Conservation (phyloP, 2,113 vertebrate genomes). For the Hypanus sabinus region DNA sequence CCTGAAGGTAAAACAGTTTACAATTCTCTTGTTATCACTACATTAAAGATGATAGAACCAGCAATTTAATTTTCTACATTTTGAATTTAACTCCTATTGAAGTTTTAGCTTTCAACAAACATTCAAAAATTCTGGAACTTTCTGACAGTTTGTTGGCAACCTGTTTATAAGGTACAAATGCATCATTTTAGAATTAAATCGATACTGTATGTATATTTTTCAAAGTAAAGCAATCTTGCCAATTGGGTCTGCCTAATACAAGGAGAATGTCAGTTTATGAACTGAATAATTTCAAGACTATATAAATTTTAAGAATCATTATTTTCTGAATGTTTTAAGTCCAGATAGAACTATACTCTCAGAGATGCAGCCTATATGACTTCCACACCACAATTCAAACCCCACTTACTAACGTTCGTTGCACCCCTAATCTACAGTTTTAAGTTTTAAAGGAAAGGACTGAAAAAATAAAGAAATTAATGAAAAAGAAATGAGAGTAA, state of each 20-base stretch:
- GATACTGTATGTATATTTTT: background rate
- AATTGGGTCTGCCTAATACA: background rate
- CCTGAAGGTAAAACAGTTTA: background rate
- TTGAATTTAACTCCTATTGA: background rate
- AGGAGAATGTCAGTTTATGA: background rate
- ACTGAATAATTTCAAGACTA: background rate
- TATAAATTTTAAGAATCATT: background rate
- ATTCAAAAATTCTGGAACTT: background rate
- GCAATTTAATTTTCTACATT: background rate
- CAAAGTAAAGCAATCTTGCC: background rate
- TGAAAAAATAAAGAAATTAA: constrained; percentile 44
- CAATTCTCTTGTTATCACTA: background rate
- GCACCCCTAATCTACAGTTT: constrained; percentile 44
- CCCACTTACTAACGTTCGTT: constrained; percentile 54
- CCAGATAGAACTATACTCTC: background rate
- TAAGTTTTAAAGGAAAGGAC: constrained; percentile 37
- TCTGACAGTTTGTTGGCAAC: background rate
- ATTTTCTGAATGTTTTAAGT: background rate
- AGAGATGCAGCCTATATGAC: background rate
- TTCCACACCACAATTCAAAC: background rate
- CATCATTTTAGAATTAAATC: background rate
- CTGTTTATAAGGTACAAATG: background rate
- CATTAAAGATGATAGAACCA: background rate
- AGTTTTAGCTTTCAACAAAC: background rate
- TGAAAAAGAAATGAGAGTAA: constrained; percentile 41